These are phyloP conservation scores for Varecia variegata DNA, from an alignment of 2,797 vertebrate genomes.

Conservation along the genomic window DNA sequence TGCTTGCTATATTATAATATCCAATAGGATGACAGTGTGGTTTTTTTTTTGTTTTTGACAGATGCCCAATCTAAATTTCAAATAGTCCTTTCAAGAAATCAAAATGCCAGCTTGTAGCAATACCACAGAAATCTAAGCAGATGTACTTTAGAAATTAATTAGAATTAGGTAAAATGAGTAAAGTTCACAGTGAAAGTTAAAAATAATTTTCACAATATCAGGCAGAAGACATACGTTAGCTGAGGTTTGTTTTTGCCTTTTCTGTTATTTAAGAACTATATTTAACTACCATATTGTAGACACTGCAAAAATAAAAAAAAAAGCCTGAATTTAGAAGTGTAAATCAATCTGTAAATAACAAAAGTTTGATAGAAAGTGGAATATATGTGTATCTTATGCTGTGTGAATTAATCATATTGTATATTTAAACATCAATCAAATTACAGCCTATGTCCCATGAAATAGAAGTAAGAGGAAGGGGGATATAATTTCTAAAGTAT, in stretches of 20 bases:
- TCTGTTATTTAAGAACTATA: constrained; percentile 55
- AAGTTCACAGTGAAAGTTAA: constrained; percentile 83
- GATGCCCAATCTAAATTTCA: constrained; percentile 92
- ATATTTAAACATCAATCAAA: background rate
- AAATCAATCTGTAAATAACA: constrained; percentile 36
- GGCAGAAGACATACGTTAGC: constrained; percentile 33
- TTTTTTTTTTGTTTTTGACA: constrained; percentile 86
- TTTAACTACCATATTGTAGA: background rate
- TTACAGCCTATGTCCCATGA: background rate
- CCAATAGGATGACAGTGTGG: constrained; percentile 69
- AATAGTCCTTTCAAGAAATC: constrained; percentile 88
- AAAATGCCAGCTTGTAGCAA: constrained; percentile 91
- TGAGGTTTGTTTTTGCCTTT: constrained; percentile 43
- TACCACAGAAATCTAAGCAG: constrained; percentile 90
- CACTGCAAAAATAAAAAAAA: background rate
- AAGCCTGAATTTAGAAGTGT: background rate
- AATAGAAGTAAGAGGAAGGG: background rate
- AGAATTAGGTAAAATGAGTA: constrained; percentile 83
- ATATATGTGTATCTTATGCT: background rate
- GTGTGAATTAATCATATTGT: background rate
- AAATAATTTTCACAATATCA: constrained; percentile 77
- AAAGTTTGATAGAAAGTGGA: background rate
- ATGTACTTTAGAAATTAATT: constrained; percentile 89
- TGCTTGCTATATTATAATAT: constrained; percentile 84
- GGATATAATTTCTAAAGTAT: background rate